A percentile compares a stretch with the other conserved stretches of the same genome.
These are phyloP conservation scores for Philypnodon macrostomus DNA, from an alignment of 2,797 vertebrate species.

Conservation along the genomic window DNA sequence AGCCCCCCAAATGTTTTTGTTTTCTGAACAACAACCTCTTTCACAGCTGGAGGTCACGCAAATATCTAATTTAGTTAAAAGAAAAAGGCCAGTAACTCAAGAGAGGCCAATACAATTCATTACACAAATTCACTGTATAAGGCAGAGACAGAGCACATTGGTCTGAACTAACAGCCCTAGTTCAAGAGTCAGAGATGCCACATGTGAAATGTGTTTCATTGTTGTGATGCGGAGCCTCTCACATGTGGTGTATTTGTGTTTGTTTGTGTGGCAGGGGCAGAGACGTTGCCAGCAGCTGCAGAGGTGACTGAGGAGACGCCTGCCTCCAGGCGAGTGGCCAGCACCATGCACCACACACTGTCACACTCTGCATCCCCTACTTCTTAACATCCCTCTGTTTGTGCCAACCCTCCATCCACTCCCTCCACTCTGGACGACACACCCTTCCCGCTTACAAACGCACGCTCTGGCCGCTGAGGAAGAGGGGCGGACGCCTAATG, in stretches of 20 bases:
- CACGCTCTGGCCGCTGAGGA: conserved; percentile 55
- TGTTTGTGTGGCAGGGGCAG: conserved; percentile 56
- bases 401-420: conserved; percentile 49
- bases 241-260: conserved; percentile 38
- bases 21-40: conserved; percentile 58
- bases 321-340: conserved; percentile 65
- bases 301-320: conserved; percentile 79
- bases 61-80: conserved; percentile 61
- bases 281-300: conserved; percentile 80
- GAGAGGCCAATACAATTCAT: conserved; percentile 27
- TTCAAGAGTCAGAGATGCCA: conserved; percentile 17
- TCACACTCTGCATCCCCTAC: conserved; percentile 57
- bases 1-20: conserved; percentile 54
- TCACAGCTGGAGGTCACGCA: conserved; percentile 47
- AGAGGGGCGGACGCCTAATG: conserved; percentile 75
- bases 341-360: conserved; percentile 55
- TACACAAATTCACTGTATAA: neutral
- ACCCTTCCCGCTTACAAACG: conserved; percentile 34
- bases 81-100: conserved; percentile 45
- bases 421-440: conserved; percentile 31
- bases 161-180: conserved; percentile 1
- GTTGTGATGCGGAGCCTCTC: conserved; percentile 60
- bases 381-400: conserved; percentile 65
- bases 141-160: neutral
- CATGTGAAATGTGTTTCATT: conserved; percentile 51